Percentiles rank a stretch among this genome's conserved stretches.
Evolutionary conservation across 2,888 invertebrate species (phyloP).

Genomic region (Leptarthrus brevirostris): DNA sequence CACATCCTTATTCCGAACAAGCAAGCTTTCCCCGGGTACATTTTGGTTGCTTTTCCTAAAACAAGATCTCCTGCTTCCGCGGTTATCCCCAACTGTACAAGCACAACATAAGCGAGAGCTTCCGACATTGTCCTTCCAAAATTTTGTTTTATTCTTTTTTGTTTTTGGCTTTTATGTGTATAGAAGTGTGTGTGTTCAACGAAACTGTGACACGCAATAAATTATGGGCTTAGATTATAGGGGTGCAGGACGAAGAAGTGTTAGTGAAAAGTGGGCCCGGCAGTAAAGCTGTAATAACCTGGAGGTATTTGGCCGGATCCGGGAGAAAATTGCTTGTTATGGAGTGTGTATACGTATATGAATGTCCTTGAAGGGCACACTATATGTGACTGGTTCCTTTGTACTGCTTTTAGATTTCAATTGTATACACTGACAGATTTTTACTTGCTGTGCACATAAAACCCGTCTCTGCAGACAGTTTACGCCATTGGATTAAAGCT

Average conservation of each 20-base stretch:
- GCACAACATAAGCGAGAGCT: constrained; percentile 2
- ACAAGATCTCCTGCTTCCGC: background rate
- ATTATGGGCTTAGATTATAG: constrained; percentile 8
- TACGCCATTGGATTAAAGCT: constrained; percentile 31
- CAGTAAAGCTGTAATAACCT: constrained; percentile 30
- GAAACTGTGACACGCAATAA: constrained; percentile 44
- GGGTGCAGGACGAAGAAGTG: background rate
- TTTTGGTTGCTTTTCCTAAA: background rate
- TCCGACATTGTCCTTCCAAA: constrained; percentile 12
- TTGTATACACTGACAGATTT: constrained; percentile 30
- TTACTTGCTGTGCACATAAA: constrained; percentile 2
- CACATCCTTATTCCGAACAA: background rate
- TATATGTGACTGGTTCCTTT: background rate
- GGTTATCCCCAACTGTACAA: constrained; percentile 18
- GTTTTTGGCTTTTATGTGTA: constrained; percentile 8
- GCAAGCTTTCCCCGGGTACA: background rate
- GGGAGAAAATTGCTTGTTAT: constrained; percentile 14
- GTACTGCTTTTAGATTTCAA: background rate
- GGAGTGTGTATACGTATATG: background rate
- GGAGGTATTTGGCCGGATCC: constrained; percentile 6
- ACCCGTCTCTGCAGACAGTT: background rate
- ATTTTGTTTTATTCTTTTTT: background rate
- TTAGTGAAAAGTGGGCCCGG: background rate
- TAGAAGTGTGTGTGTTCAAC: constrained; percentile 20
- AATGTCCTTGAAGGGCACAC: constrained; percentile 13